A percentile compares a stretch with the other conserved stretches of the same genome.
Conservation (phyloP, 2,888 invertebrate species). For the Erannis defoliaria region DNA sequence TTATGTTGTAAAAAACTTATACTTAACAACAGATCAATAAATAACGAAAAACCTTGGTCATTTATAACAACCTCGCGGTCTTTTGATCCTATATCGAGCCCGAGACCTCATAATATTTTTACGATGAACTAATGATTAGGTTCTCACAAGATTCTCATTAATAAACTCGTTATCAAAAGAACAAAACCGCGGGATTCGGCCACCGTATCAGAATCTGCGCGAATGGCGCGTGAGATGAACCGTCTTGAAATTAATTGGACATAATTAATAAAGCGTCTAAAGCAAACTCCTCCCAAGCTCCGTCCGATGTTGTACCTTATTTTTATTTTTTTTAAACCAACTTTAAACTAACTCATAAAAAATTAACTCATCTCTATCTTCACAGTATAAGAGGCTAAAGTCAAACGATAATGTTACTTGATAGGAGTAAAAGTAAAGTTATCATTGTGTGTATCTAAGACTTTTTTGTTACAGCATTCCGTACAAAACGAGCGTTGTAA, state of each 20-base stretch:
- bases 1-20: conserved; percentile 13
- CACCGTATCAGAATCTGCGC: conserved; percentile 71
- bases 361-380: conserved; percentile 35
- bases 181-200: conserved; percentile 47
- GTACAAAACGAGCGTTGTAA: conserved; percentile 85
- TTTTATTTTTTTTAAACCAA: conserved; percentile 72
- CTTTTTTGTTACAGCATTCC: conserved; percentile 86
- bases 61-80: conserved; percentile 20
- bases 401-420: conserved; percentile 33
- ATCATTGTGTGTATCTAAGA: conserved; percentile 82
- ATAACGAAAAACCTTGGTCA: conserved; percentile 24
- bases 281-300: conserved; percentile 79
- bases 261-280: conserved; percentile 85
- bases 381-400: conserved; percentile 47
- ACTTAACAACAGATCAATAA: conserved; percentile 25
- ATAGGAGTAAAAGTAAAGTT: conserved; percentile 60
- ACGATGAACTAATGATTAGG: conserved; percentile 29
- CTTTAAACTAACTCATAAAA: conserved; percentile 35
- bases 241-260: conserved; percentile 83
- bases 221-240: conserved; percentile 63
- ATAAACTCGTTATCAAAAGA: conserved; percentile 44
- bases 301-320: conserved; percentile 73
- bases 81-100: conserved; percentile 24
- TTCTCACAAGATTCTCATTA: conserved; percentile 40
- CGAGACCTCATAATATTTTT: conserved; percentile 28